These are phyloP conservation scores for Periophthalmus modestus DNA, from an alignment of 2,113 vertebrate genomes.

Conservation along the genomic window DNA sequence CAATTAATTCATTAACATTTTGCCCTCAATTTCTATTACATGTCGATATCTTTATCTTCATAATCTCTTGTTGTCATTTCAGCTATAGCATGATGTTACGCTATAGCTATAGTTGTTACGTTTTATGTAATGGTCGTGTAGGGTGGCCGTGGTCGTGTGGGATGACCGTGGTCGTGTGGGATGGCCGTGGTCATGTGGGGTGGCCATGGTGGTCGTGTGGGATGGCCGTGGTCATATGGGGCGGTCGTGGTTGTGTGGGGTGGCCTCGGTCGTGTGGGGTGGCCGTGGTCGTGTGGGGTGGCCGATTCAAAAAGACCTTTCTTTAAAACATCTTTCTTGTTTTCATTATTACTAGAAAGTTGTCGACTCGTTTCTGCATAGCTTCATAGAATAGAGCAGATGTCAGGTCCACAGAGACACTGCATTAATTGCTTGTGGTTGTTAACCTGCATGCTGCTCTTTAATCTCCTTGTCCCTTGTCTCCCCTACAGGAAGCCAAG, in stretches of 20 bases:
- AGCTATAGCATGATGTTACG: neutral
- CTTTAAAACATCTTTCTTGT: neutral
- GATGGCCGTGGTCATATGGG: too few species aligned
- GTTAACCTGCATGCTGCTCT: conserved; percentile 3
- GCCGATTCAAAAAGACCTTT: neutral
- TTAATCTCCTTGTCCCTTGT: conserved; percentile 31
- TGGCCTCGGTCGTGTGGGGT: too few species aligned
- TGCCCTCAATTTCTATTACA: neutral
- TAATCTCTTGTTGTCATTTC: neutral
- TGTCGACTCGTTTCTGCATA: neutral
- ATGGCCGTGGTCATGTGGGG: too few species aligned
- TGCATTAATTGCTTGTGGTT: conserved; percentile 8
- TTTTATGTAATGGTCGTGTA: neutral
- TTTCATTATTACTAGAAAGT: neutral
- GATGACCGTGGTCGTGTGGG: too few species aligned
- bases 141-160: too few species aligned
- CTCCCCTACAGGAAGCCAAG: conserved; percentile 30
- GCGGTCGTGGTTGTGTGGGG: too few species aligned
- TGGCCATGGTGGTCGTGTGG: too few species aligned
- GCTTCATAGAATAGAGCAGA: neutral
- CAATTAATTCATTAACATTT: neutral
- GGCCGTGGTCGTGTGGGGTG: too few species aligned
- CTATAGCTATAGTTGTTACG: too few species aligned
- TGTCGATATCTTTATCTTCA: neutral
- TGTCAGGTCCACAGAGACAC: neutral